phyloP scores from a whole-genome alignment of 2,113 vertebrate genomes.

The Lipophrys pholis region DNA sequence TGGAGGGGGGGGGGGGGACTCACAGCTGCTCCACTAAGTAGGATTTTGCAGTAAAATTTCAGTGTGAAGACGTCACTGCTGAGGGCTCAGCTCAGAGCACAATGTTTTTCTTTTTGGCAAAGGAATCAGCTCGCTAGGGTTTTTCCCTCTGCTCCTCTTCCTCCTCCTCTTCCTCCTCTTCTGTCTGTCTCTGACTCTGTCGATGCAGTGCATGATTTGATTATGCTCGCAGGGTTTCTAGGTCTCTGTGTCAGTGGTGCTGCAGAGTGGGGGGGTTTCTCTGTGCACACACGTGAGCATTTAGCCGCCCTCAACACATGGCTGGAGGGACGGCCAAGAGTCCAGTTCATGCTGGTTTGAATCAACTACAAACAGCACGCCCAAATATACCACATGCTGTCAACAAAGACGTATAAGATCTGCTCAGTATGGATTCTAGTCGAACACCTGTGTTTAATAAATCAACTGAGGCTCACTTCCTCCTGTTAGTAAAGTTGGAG shows the following conservation, averaged over 20 bases:
- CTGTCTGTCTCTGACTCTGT: conserved; percentile 18
- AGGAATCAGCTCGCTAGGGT: conserved; percentile 61
- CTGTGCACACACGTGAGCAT: conserved; percentile 52
- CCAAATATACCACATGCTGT: conserved; percentile 25
- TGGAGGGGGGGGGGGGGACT: conserved; percentile 47
- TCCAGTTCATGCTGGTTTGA: conserved; percentile 41
- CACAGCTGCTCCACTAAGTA: conserved; percentile 79
- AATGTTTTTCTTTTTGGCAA: conserved; percentile 74
- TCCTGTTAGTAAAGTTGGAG: not conserved
- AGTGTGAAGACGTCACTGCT: conserved; percentile 75
- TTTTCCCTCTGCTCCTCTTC: conserved; percentile 27
- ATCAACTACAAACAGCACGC: conserved; percentile 45
- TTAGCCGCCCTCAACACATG: conserved; percentile 26
- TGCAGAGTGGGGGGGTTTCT: conserved; percentile 39
- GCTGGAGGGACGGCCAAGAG: conserved; percentile 19
- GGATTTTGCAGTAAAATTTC: conserved; percentile 71
- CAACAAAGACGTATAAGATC: conserved; percentile 25
- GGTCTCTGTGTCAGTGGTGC: conserved; percentile 80
- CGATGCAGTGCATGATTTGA: conserved; percentile 50
- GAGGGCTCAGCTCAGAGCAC: conserved; percentile 64
- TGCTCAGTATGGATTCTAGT: conserved; percentile 7
- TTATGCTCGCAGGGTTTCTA: conserved; percentile 69
- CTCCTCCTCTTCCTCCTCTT: conserved; percentile 4
- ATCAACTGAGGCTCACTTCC: not conserved
- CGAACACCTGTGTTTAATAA: conserved; percentile 36